These are phyloP conservation scores for Leuciscus idus DNA, from an alignment of 2,113 vertebrate genomes.

Conservation along the genomic window DNA sequence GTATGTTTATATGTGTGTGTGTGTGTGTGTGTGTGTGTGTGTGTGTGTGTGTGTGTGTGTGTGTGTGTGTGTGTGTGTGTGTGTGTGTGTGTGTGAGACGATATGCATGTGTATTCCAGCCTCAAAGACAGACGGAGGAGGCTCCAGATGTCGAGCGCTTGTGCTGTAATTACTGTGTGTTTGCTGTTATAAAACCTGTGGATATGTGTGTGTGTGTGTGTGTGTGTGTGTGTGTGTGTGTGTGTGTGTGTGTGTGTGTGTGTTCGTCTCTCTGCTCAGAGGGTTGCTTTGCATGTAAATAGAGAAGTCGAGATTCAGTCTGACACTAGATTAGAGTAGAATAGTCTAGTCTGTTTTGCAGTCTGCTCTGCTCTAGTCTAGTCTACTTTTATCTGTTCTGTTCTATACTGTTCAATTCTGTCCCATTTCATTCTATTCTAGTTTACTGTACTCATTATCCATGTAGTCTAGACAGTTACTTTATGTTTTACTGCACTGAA, in stretches of 20 bases:
- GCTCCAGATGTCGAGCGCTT: neutral
- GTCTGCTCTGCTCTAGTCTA: neutral
- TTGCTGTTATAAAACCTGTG: slow-evolving; percentile 45
- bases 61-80: too few relatives aligned
- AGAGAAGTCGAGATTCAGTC: neutral
- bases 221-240: neutral
- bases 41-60: too few relatives aligned
- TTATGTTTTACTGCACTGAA: neutral
- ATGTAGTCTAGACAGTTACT: neutral
- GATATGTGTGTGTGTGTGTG: too few relatives aligned
- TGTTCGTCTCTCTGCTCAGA: neutral
- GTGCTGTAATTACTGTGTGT: neutral
- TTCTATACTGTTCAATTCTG: neutral
- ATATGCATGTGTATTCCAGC: neutral
- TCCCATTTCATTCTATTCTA: neutral
- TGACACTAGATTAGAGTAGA: neutral
- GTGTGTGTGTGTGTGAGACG: accelerated
- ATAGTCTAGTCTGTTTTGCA: neutral
- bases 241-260: neutral
- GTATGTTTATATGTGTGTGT: too few relatives aligned
- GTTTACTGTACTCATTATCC: neutral
- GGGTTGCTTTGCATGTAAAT: slow-evolving; percentile 1
- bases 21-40: too few relatives aligned
- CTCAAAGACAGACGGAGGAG: neutral
- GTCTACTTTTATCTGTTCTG: neutral